phyloP scores from a whole-genome alignment of 2,113 vertebrate genomes.

The Oenanthe melanoleuca region DNA sequence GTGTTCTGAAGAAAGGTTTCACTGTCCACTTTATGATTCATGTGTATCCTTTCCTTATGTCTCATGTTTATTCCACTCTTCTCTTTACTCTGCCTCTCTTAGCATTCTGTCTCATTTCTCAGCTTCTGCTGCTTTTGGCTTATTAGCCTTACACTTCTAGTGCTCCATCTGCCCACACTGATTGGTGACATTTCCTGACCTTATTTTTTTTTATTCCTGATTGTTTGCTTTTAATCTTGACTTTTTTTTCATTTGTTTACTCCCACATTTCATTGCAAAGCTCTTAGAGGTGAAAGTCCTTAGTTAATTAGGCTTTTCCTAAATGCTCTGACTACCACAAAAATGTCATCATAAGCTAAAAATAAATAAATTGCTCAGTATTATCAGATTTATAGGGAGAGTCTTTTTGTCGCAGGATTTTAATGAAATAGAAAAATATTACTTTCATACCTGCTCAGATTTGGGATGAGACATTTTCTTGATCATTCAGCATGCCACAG shows the following conservation, averaged over 20 bases:
- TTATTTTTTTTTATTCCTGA: background rate
- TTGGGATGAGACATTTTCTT: background rate
- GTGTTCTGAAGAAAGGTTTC: background rate
- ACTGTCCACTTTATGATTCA: background rate
- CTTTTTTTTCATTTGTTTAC: background rate
- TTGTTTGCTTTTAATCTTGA: background rate
- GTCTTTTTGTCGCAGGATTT: background rate
- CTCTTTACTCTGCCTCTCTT: background rate
- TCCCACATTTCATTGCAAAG: background rate
- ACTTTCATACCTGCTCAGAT: background rate
- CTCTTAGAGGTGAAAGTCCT: background rate
- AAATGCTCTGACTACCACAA: background rate
- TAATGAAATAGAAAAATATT: background rate
- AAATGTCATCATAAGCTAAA: background rate
- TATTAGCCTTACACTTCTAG: background rate
- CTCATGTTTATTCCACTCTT: background rate
- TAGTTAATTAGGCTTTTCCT: background rate
- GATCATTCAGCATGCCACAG: background rate
- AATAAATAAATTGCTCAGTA: background rate
- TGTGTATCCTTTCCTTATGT: background rate
- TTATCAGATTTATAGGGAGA: background rate
- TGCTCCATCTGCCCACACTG: background rate
- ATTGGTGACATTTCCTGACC: background rate
- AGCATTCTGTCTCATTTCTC: background rate
- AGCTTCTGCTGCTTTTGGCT: background rate